These are phyloP conservation scores for Protonibea diacanthus DNA, from an alignment of 2,797 vertebrate genomes.

Conservation along the genomic window DNA sequence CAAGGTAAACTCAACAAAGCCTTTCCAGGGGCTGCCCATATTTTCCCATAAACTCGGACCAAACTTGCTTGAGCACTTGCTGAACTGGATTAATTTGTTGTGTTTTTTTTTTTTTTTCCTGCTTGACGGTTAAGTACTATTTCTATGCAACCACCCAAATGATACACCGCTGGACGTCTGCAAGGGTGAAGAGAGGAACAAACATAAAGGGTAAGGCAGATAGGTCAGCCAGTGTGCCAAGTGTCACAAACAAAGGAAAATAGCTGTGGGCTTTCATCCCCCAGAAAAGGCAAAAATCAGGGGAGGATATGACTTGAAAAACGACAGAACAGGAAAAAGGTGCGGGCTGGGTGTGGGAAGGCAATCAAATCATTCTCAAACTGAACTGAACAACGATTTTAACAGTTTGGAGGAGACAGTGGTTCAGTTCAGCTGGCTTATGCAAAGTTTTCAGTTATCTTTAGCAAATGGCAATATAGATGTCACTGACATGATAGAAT, in stretches of 20 bases:
- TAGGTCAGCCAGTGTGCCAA: conserved; percentile 81
- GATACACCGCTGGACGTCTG: conserved; percentile 88
- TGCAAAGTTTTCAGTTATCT: background rate
- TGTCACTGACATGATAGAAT: conserved; percentile 10
- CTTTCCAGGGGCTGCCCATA: conserved; percentile 90
- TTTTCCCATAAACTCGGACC: conserved; percentile 86
- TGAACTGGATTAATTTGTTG: conserved; percentile 73
- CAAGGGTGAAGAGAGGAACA: conserved; percentile 87
- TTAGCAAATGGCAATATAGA: conserved; percentile 20
- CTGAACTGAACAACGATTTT: conserved; percentile 30
- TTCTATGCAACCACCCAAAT: conserved; percentile 82
- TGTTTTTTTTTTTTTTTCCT: conserved; percentile 63
- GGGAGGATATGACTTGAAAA: conserved; percentile 49
- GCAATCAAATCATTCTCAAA: conserved; percentile 41
- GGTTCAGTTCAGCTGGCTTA: conserved; percentile 34
- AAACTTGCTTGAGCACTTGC: conserved; percentile 81
- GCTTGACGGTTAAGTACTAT: conserved; percentile 65
- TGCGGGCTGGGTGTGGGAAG: conserved; percentile 40
- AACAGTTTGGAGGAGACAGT: conserved; percentile 25
- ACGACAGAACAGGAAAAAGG: conserved; percentile 45
- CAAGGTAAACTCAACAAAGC: conserved; percentile 89
- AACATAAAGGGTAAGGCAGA: conserved; percentile 84
- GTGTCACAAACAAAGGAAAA: conserved; percentile 74
- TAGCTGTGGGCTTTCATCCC: conserved; percentile 58
- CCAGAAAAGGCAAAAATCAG: conserved; percentile 43